Evolutionary conservation across 2,888 invertebrate genomes (phyloP).

Genomic region (Nemurella pictetii): DNA sequence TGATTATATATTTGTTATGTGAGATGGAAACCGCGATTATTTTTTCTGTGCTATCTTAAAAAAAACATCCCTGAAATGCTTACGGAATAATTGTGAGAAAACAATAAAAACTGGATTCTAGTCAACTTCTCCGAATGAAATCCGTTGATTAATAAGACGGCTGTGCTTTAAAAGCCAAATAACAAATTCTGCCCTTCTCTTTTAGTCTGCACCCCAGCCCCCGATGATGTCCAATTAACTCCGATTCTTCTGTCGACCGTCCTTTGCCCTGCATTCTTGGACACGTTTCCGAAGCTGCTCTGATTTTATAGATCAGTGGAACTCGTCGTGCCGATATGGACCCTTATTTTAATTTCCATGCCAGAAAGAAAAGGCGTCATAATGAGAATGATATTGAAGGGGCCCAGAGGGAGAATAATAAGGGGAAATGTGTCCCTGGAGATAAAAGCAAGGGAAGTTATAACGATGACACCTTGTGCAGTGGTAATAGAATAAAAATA

Average conservation of each 20-base stretch:
- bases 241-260: background rate
- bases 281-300: background rate
- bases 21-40: background rate
- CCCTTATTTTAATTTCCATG: conserved; percentile 5
- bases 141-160: conserved; percentile 20
- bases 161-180: no score
- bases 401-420: conserved; percentile 16
- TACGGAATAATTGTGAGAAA: background rate
- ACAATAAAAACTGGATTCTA: background rate
- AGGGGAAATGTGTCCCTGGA: conserved; percentile 21
- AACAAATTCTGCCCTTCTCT: no score
- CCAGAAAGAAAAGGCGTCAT: conserved; percentile 1
- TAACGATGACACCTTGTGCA: conserved; percentile 26
- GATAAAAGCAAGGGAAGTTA: background rate
- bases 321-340: conserved; percentile 4
- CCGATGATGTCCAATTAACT: background rate
- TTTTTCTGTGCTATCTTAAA: background rate
- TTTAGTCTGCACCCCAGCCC: background rate
- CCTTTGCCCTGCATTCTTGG: conserved; percentile 4
- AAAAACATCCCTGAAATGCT: background rate
- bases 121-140: background rate
- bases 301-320: conserved; percentile 10
- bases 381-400: conserved; percentile 26
- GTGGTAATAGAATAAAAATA: conserved; percentile 31
- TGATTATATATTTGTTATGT: conserved; percentile 5